These are phyloP conservation scores for Harpagoxenus sublaevis DNA, from an alignment of 2,888 invertebrate genomes.

Conservation along the genomic window DNA sequence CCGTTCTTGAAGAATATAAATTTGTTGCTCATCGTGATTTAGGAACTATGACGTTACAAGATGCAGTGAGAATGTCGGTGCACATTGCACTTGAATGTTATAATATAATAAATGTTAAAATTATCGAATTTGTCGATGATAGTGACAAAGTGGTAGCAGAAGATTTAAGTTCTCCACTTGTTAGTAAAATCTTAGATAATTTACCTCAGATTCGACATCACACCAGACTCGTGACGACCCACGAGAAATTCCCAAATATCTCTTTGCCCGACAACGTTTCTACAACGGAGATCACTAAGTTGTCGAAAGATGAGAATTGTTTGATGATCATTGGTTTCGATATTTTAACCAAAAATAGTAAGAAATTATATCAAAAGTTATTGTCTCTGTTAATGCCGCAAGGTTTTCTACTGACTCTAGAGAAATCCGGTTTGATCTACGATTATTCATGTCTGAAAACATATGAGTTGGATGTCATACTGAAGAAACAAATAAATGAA, in stretches of 20 bases:
- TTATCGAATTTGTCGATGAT: constrained; percentile 81
- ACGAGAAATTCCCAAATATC: constrained; percentile 84
- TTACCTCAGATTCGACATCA: constrained; percentile 91
- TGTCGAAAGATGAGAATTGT: constrained; percentile 87
- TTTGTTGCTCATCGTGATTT: constrained; percentile 87
- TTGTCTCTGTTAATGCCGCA: constrained; percentile 68
- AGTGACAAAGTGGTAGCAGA: constrained; percentile 77
- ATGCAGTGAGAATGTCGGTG: constrained; percentile 81
- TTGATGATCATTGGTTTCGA: constrained; percentile 87
- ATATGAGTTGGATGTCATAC: constrained; percentile 69
- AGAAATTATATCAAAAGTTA: constrained; percentile 35
- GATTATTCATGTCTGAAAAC: constrained; percentile 31
- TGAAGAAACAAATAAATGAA: constrained; percentile 73
- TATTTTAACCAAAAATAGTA: constrained; percentile 84
- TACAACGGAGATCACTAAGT: constrained; percentile 86
- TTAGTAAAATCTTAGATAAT: constrained; percentile 89
- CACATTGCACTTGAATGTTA: constrained; percentile 88
- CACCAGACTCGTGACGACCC: constrained; percentile 87
- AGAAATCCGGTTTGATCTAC: constrained; percentile 46
- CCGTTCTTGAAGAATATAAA: constrained; percentile 87
- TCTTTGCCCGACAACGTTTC: constrained; percentile 87
- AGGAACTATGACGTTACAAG: constrained; percentile 71
- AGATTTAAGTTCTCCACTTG: constrained; percentile 85
- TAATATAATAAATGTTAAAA: constrained; percentile 81
- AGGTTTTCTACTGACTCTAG: constrained; percentile 79